Evolutionary conservation across 2,888 invertebrate species (phyloP), one percentile per base, ranked within the genome.

Genomic region (Drosophila merina): DNA sequence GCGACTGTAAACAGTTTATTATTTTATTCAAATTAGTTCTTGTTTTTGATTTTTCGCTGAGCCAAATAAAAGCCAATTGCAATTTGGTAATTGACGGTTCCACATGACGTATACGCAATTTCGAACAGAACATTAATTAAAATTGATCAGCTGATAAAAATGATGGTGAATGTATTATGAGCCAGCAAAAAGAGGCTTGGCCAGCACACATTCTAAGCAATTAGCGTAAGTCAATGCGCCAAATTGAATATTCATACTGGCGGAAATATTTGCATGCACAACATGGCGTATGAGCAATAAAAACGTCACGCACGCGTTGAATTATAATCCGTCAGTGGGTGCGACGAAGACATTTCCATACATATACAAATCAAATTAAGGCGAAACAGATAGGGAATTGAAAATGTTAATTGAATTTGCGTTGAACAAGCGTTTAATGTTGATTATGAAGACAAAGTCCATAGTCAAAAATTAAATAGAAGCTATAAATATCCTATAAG

Each of bases 261-360:
- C 38, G 69, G 38, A 72, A 67, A 54, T 58, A 74, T 87, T 74
- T 76, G 73, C 64, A 70, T 77, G 86, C 76, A 60, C 72, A 75
- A 47, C 88, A 72, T 56, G 77, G 68, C 88, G 77, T 73, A 87
- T 77, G 48, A 64, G 86, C 70, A 83, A 76, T 88, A 79, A 74
- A 86, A 79, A 63, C 74, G 68, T 66, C 75, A 72, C 68, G 71
- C 72, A 67, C 75, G 79, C 66, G 69, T 71, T 77, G 68, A 60
- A 72, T 49, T 40, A 50, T 55, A 70, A 33, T 51, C 40, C 47
- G 31, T 3, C 14, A n/a, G 30, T 26, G 7, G 2, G 51, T 20
- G n/a, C 14, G 14, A 7, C 44, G 9, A 7, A 8, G n/a, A 20
- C 20, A 20, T 20, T 2, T 20, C 20, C 20, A 7, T 26, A 47